Evolutionary conservation across 2,113 vertebrate genomes (phyloP).

Genomic region (Vulpes lagopus): DNA sequence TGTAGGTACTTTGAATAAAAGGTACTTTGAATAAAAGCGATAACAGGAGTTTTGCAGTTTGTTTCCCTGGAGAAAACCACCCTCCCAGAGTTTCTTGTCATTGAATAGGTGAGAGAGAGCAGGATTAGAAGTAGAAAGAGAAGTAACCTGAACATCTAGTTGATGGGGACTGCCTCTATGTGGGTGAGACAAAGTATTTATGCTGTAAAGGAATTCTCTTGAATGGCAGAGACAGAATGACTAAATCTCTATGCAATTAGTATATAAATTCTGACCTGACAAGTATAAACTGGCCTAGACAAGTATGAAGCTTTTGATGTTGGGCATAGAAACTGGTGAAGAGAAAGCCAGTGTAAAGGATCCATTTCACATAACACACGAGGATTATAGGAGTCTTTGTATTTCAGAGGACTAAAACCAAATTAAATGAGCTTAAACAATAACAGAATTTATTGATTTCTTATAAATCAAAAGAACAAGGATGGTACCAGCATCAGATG

Average conservation of each 20-base stretch:
- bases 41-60: background rate
- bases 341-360: background rate
- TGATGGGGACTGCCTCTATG: background rate
- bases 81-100: background rate
- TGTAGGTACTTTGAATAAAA: conserved; percentile 20
- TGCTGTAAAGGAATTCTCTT: background rate
- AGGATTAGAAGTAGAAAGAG: background rate
- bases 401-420: background rate
- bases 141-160: background rate
- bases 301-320: background rate
- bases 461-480: background rate
- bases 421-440: conserved; percentile 19
- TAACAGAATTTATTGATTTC: background rate
- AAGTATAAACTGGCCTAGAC: background rate
- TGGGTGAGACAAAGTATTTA: background rate
- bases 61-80: background rate
- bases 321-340: background rate
- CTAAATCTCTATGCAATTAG: background rate
- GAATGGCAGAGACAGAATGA: background rate
- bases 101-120: background rate
- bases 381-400: background rate
- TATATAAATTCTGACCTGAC: background rate
- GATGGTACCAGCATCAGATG: background rate
- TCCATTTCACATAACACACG: background rate
- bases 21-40: background rate